phyloP scores from a whole-genome alignment of 1,140 invertebrate species.

The Drosophila miranda region DNA sequence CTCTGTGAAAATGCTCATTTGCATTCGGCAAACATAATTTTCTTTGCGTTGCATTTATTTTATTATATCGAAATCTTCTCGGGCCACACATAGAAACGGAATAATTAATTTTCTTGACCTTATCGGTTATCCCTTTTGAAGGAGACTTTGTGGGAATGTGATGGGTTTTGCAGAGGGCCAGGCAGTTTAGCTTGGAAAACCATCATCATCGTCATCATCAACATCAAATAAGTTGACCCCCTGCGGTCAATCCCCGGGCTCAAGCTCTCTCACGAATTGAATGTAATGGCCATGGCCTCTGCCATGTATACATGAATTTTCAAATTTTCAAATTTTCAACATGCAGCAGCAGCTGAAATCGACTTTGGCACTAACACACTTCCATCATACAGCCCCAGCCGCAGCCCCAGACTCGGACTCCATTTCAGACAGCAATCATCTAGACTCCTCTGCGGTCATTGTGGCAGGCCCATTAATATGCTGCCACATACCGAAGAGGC shows the following conservation, averaged over 20 bases:
- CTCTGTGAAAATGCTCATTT: slow-evolving; percentile 12
- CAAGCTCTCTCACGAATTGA: slow-evolving; percentile 33
- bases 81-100: slow-evolving; percentile 29
- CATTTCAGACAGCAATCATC: background rate
- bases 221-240: slow-evolving; percentile 14
- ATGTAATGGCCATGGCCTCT: slow-evolving; percentile 29
- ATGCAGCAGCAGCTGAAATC: slow-evolving; percentile 22
- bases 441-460: slow-evolving; percentile 15
- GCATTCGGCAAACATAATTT: slow-evolving; percentile 28
- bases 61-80: slow-evolving; percentile 27
- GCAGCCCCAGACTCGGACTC: background rate
- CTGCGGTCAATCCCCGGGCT: background rate
- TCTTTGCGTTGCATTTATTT: background rate
- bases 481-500: slow-evolving; percentile 17
- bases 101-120: slow-evolving; percentile 31
- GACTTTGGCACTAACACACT: slow-evolving; percentile 2
- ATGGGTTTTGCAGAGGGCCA: background rate
- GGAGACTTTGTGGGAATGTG: slow-evolving; percentile 24
- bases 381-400: background rate
- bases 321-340: slow-evolving; percentile 39
- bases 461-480: slow-evolving; percentile 59
- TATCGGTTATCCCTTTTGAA: background rate
- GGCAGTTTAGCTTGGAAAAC: background rate
- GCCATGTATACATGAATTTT: slow-evolving; percentile 70
- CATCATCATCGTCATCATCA: slow-evolving; percentile 18